Conservation (phyloP, 2,888 invertebrate genomes). For the Eupithecia inturbata region DNA sequence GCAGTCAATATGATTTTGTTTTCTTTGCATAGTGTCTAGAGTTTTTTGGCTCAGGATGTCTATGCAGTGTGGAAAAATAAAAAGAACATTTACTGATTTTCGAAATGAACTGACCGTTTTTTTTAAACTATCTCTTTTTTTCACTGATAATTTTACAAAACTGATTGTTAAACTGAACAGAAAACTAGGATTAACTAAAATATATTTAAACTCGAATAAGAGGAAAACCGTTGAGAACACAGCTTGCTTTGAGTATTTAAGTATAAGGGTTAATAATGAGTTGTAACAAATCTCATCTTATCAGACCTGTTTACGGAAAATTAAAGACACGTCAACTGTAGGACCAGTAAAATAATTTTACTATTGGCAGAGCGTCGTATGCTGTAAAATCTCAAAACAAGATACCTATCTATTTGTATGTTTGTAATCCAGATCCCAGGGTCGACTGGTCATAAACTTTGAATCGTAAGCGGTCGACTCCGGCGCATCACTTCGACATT, state of each 20-base stretch:
- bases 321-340: background rate
- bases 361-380: background rate
- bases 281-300: background rate
- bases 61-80: background rate
- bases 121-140: background rate
- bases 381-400: conserved; percentile 11
- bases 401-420: conserved; percentile 22
- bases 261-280: too few species aligned
- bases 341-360: background rate
- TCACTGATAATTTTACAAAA: too few species aligned
- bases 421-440: conserved; percentile 57
- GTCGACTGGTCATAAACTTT: conserved; percentile 56
- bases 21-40: too few species aligned
- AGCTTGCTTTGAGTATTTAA: background rate
- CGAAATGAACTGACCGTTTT: background rate
- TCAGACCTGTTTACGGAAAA: background rate
- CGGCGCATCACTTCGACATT: conserved; percentile 53
- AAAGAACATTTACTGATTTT: background rate
- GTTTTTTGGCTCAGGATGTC: background rate
- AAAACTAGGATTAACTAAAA: too few species aligned
- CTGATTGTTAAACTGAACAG: too few species aligned
- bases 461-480: conserved; percentile 53
- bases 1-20: background rate
- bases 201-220: too few species aligned
- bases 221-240: too few species aligned